These are phyloP conservation scores for Dipodomys ordii DNA, from an alignment of 2,113 vertebrate species.

Conservation along the genomic window DNA sequence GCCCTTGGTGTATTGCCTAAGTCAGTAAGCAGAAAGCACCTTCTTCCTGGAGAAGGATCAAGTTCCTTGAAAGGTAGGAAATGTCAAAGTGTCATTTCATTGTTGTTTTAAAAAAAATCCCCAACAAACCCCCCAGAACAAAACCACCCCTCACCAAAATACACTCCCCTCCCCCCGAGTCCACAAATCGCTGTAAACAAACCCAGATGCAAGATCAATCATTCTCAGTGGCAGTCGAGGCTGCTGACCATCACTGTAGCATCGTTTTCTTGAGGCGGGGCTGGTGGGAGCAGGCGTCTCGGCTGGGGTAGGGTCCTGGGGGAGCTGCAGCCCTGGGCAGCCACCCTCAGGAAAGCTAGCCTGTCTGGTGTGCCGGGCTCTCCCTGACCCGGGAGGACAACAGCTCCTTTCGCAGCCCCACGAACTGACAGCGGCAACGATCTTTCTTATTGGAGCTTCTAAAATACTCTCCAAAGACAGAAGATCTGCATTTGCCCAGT, in stretches of 20 bases:
- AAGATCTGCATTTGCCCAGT: slow-evolving; percentile 29
- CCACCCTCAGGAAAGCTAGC: slow-evolving; percentile 76
- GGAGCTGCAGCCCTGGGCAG: slow-evolving; percentile 74
- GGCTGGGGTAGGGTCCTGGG: background rate
- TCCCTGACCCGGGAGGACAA: slow-evolving; percentile 35
- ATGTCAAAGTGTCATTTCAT: slow-evolving; percentile 85
- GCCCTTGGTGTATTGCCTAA: slow-evolving; percentile 85
- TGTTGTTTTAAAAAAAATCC: slow-evolving; percentile 76
- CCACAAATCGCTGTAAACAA: slow-evolving; percentile 85
- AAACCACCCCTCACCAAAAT: slow-evolving; percentile 78
- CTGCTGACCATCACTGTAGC: slow-evolving; percentile 74
- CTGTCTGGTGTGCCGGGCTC: slow-evolving; percentile 32
- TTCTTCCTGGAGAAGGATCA: slow-evolving; percentile 84
- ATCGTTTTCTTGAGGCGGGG: slow-evolving; percentile 67
- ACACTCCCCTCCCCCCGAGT: slow-evolving; percentile 52
- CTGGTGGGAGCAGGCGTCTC: background rate
- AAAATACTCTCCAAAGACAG: slow-evolving; percentile 66
- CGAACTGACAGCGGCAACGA: slow-evolving; percentile 55
- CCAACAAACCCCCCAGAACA: slow-evolving; percentile 62
- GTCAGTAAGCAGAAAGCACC: slow-evolving; percentile 83
- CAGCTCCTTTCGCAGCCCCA: slow-evolving; percentile 30
- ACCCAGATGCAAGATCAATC: slow-evolving; percentile 82
- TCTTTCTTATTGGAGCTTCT: slow-evolving; percentile 51
- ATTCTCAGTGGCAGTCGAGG: slow-evolving; percentile 82
- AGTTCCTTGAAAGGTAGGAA: slow-evolving; percentile 85